Evolutionary conservation across 2,888 invertebrate genomes (phyloP), one percentile per base, ranked within the genome.

Genomic region (Siphlonurus alternatus): DNA sequence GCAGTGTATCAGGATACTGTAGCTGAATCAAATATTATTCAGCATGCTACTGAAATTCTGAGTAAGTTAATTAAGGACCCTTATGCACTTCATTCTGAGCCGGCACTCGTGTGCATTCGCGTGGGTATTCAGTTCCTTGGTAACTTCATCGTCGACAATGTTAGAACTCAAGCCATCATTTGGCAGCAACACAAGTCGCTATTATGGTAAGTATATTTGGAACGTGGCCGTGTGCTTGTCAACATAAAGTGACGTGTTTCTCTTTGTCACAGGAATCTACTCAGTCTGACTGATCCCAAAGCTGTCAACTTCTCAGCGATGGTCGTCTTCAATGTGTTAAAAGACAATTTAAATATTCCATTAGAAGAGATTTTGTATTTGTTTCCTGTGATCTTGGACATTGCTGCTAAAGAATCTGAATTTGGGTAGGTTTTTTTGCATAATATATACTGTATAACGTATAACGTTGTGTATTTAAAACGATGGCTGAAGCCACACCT

Each of bases 261-360:
- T 53, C 15, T 23, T 59, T 59, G 38, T 66, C 66, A 3, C 65
- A 69, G 70, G 61, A 56, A 64, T 53, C 59, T 66, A 15, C 59
- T 69, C 2, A 56, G 65, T n/a, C 53, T 61, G 25, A 64, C 66
- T 25, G 70, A 70, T 61, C 60, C 61, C 23, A 69, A 68, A 64
- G 66, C 70, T 3, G 64, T 66, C 71, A 59, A 74, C 74, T 64
- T 75, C 63, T 77, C 80, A 22, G 77, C 83, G 1, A 84, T 83
- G 84, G 83, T 83, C 22, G 77, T 83, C 51, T 84, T 82, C 70
- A 85, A 82, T 69, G 81, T 82, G 65, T 75, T 80, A 53, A 72
- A 80, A 25, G 81, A 22, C 56, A 56, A 56, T 20, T 5, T 5
- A 5, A 56, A 56, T 22, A 56, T 56, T 20, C n/a, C 56, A 10